These are phyloP conservation scores for Rhinichthys osculus DNA, from an alignment of 2,797 vertebrate species.

Conservation along the genomic window DNA sequence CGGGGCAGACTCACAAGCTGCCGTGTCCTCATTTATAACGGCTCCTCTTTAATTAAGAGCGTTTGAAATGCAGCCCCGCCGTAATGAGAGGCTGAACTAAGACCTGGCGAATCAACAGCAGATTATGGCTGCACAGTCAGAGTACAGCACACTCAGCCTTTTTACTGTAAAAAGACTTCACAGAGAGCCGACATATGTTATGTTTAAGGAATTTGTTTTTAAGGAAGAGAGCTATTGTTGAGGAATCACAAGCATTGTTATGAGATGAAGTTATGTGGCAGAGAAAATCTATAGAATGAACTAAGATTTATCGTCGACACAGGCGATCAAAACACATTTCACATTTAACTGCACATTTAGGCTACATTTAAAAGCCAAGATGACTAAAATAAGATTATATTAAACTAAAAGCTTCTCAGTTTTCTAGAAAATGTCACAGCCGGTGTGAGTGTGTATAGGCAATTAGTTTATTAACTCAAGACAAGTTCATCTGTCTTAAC, in stretches of 20 bases:
- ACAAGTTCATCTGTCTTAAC: background rate
- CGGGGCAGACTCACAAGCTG: constrained; percentile 68
- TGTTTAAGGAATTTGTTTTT: background rate
- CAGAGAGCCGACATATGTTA: background rate
- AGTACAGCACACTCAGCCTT: constrained; percentile 53
- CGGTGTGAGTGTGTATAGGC: background rate
- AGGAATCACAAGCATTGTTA: constrained; percentile 1
- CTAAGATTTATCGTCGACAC: background rate
- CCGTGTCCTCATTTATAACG: constrained; percentile 60
- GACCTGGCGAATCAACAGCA: constrained; percentile 79
- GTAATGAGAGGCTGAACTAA: constrained; percentile 77
- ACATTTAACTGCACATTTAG: background rate
- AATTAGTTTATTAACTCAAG: background rate
- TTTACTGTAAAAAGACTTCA: constrained; percentile 7
- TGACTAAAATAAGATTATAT: background rate
- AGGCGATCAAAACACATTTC: background rate
- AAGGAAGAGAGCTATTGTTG: constrained; percentile 7
- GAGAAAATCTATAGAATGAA: background rate
- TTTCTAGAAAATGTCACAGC: background rate
- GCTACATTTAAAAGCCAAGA: background rate
- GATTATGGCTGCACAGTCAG: constrained; percentile 73
- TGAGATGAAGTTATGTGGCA: background rate
- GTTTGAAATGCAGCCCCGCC: constrained; percentile 75
- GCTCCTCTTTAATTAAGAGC: constrained; percentile 79
- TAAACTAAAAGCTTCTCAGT: background rate